These are phyloP conservation scores for Spodoptera exigua DNA, from an alignment of 2,888 invertebrate species.

Conservation along the genomic window DNA sequence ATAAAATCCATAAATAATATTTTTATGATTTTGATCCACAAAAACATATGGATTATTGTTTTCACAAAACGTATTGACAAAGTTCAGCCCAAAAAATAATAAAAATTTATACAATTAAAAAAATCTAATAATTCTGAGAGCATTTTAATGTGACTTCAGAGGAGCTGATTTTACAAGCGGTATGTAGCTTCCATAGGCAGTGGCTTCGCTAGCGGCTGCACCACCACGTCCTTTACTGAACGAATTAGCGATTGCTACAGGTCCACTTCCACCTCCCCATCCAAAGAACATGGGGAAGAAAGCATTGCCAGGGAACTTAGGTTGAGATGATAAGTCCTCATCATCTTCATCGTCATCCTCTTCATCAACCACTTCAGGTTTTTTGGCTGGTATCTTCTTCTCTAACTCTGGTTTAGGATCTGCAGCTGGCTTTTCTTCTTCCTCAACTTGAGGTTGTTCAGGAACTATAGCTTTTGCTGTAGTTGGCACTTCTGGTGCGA, in stretches of 20 bases:
- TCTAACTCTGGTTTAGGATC: constrained; percentile 71
- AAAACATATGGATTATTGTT: too few relatives aligned
- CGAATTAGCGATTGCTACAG: constrained; percentile 92
- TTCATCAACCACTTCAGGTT: constrained; percentile 74
- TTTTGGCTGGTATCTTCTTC: constrained; percentile 72
- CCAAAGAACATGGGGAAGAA: constrained; percentile 92
- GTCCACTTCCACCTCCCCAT: constrained; percentile 81
- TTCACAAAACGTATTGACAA: constrained; percentile 17
- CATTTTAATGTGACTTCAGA: constrained; percentile 49
- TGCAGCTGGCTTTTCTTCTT: constrained; percentile 71
- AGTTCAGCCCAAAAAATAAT: constrained; percentile 27
- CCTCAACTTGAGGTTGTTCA: constrained; percentile 75
- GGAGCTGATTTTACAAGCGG: constrained; percentile 67
- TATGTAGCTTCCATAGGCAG: constrained; percentile 91
- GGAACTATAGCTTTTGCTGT: constrained; percentile 69
- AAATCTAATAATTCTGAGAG: constrained; percentile 43
- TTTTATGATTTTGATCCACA: too few relatives aligned
- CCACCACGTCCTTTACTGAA: constrained; percentile 92
- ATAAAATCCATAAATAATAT: constrained; percentile 28
- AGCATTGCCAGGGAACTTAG: constrained; percentile 84
- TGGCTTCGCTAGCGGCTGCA: constrained; percentile 92
- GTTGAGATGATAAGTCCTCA: constrained; percentile 79
- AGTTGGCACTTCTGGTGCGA: constrained; percentile 68
- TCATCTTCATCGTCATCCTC: constrained; percentile 77
- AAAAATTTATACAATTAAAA: constrained; percentile 41